A percentile compares a stretch with the other conserved stretches of the same genome.
phyloP scores from a whole-genome alignment of 2,797 vertebrate genomes.

The Taeniopygia guttata region DNA sequence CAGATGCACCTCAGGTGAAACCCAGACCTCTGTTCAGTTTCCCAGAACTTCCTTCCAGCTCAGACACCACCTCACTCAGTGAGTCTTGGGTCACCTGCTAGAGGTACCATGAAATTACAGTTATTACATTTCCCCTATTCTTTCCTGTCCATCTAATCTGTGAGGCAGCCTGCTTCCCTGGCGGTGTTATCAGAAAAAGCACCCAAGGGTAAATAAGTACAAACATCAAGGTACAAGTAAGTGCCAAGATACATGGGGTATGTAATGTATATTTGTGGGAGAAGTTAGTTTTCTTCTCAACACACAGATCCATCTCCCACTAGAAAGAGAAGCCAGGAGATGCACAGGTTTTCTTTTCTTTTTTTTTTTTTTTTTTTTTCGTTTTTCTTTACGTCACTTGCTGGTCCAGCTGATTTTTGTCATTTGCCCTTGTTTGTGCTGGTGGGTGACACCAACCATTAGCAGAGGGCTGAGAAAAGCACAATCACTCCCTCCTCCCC shows the following conservation, averaged over 20 bases:
- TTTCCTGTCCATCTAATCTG: not conserved
- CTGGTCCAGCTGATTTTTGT: not conserved
- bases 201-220: not conserved
- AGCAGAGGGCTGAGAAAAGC: not conserved
- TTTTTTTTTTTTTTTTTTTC: no score
- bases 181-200: not conserved
- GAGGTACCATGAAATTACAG: not conserved
- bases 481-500: not conserved
- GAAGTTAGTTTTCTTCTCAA: not conserved
- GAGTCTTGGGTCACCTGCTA: not conserved
- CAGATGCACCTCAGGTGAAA: slow-evolving; percentile 14
- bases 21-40: not conserved
- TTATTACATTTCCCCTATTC: not conserved
- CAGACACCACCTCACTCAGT: not conserved
- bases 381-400: not conserved
- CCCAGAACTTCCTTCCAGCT: slow-evolving; percentile 16
- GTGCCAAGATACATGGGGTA: not conserved
- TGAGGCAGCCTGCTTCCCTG: not conserved
- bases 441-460: not conserved
- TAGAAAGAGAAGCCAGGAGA: not conserved
- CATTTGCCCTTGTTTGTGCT: not conserved
- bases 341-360: accelerated
- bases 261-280: not conserved
- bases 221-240: not conserved
- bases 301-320: not conserved